Evolutionary conservation across 2,888 invertebrate genomes (phyloP).

Genomic region (Drosophila diplacantha): DNA sequence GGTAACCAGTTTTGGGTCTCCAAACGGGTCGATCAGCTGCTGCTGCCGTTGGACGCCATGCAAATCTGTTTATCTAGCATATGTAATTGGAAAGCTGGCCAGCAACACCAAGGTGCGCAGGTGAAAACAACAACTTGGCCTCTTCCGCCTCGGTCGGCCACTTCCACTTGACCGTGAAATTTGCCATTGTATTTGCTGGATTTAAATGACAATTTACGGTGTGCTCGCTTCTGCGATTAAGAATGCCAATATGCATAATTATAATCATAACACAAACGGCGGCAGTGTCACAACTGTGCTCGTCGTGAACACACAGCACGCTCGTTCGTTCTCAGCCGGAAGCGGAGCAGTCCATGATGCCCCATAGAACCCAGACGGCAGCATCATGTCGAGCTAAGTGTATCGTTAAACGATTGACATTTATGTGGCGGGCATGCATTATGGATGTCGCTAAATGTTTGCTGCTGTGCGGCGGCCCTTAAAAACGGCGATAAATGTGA

Average conservation of each 20-base stretch:
- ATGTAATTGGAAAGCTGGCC: conserved; percentile 65
- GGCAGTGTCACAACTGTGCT: conserved; percentile 36
- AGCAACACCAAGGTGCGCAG: conserved; percentile 61
- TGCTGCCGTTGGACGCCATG: conserved; percentile 44
- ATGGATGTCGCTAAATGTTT: conserved; percentile 10
- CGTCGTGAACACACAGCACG: conserved; percentile 38
- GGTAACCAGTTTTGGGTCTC: conserved; percentile 61
- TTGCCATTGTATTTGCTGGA: conserved; percentile 43
- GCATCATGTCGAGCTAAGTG: conserved; percentile 29
- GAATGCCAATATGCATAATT: conserved; percentile 55
- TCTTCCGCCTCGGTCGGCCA: conserved; percentile 61
- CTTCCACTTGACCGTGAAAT: conserved; percentile 65
- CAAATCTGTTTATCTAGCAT: conserved; percentile 55
- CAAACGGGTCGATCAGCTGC: conserved; percentile 62
- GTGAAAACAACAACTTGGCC: conserved; percentile 49
- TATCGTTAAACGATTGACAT: conserved; percentile 40
- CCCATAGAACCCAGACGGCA: conserved; percentile 36
- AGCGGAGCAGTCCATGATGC: conserved; percentile 33
- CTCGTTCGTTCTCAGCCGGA: conserved; percentile 58
- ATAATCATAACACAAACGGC: conserved; percentile 27
- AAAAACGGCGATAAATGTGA: conserved; percentile 22
- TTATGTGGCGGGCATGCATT: conserved; percentile 15
- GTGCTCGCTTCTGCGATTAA: conserved; percentile 49
- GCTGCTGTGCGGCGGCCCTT: conserved; percentile 32
- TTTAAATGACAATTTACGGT: conserved; percentile 67